Percentiles rank a stretch among this genome's conserved stretches.
Conservation (phyloP, 2,888 invertebrate species). For the Hartigia nigra region DNA sequence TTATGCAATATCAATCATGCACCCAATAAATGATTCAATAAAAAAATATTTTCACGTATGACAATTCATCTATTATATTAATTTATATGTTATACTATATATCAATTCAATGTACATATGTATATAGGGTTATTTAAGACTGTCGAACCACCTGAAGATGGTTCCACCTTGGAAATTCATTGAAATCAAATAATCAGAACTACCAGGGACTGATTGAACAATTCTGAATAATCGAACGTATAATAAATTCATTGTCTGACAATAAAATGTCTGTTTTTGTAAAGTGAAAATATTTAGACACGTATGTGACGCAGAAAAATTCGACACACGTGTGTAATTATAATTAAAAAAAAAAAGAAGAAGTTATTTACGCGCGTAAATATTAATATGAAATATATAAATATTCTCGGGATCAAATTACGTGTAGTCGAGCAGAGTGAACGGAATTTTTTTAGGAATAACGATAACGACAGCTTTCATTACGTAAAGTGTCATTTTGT, state of each 20-base stretch:
- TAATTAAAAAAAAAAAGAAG: not conserved
- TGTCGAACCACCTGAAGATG: no score
- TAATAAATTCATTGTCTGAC: no score
- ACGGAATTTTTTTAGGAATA: not conserved
- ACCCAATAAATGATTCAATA: not conserved
- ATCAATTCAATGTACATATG: no score
- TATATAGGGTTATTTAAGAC: no score
- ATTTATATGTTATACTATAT: no score
- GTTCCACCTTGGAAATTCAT: no score
- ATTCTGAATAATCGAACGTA: no score
- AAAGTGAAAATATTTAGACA: not conserved
- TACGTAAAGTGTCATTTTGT: not conserved
- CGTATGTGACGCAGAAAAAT: not conserved
- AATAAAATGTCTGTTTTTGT: not conserved
- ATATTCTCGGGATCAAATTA: not conserved
- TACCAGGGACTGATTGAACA: no score
- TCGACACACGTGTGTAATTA: not conserved
- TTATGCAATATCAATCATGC: not conserved
- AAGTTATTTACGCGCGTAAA: not conserved
- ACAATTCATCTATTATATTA: no score
- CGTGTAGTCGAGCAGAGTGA: not conserved
- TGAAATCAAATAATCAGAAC: no score
- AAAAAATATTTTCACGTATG: no score
- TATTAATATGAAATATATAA: not conserved
- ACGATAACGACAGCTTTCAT: not conserved